Evolutionary conservation across 2,888 invertebrate genomes (phyloP), one percentile per base, ranked within the genome.

Genomic region (Synanthedon myopaeformis): DNA sequence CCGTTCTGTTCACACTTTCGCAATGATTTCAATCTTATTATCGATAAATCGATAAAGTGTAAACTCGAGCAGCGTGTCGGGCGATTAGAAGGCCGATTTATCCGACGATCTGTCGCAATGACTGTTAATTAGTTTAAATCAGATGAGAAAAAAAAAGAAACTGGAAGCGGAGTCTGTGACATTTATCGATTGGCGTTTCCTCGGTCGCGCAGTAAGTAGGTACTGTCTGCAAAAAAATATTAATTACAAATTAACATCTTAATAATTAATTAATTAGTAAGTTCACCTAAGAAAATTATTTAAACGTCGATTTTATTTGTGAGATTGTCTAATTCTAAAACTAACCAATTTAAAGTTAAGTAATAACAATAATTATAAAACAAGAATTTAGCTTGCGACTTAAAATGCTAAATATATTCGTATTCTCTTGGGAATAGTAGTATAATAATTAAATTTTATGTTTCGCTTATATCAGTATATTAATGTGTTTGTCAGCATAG

Each of bases 61-160:
- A 45, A 13, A n/a, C 5, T 56, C 61, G 64, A 69, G 58, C 58
- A 65, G 64, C 69, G 65, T 66, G 66, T 65, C 68, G 61, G 66
- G 57, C 58, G 59, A 70, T 66, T 66, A 64, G 52, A 58, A 63
- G 59, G 59, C 60, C 69, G 66, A 71, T 69, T 70, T 67, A 67
- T 35, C 35, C 35, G 35, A 55, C 55, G 59, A 58, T 60, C 59
- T 76, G 73, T 72, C 70, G 72, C 69, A 80, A 81, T 70, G 63
- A 59, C 64, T 67, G 68, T 72, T 76, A 76, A 82, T 82, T 82
- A 73, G 69, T 65, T 65, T 68, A 70, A 69, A 65, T 63, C 59
- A 60, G 57, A 58, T 58, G 62, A 67, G 72, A 79, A 78, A 77
- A 76, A n/a, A 68, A 72, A 79, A 78, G 77, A 75, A 67, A 66